These are phyloP conservation scores for Mohoua ochrocephala DNA, from an alignment of 2,113 vertebrate genomes.

Conservation along the genomic window DNA sequence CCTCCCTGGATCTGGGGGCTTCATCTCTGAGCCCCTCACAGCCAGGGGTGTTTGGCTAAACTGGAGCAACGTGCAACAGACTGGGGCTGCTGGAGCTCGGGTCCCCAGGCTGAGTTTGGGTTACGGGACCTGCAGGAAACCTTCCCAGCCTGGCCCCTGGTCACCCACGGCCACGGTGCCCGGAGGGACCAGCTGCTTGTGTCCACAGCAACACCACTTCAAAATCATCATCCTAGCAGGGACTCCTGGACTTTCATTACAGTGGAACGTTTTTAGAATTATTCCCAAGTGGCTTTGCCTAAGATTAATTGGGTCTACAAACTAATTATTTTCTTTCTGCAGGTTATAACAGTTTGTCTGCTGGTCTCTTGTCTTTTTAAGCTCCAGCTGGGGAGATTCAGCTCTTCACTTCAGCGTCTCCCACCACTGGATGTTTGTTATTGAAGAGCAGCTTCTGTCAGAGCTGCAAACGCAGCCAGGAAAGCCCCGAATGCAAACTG, in stretches of 20 bases:
- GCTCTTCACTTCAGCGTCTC: neutral
- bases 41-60: neutral
- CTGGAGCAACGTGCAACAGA: rapidly evolving
- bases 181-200: neutral
- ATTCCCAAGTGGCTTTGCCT: neutral
- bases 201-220: neutral
- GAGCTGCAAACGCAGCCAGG: neutral
- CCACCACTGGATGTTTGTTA: neutral
- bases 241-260: neutral
- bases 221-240: neutral
- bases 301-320: neutral
- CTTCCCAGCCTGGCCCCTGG: too few species aligned
- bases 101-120: neutral
- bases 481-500: neutral
- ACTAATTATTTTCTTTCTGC: neutral
- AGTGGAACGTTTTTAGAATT: neutral
- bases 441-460: neutral
- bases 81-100: neutral
- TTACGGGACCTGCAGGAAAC: neutral
- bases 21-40: neutral
- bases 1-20: neutral
- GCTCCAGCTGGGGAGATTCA: neutral
- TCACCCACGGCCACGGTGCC: rapidly evolving
- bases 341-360: neutral
- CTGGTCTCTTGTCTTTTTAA: neutral